Evolutionary conservation across 2,797 vertebrate genomes (phyloP), one percentile per base, ranked within the genome.

Genomic region (Mastacembelus armatus): DNA sequence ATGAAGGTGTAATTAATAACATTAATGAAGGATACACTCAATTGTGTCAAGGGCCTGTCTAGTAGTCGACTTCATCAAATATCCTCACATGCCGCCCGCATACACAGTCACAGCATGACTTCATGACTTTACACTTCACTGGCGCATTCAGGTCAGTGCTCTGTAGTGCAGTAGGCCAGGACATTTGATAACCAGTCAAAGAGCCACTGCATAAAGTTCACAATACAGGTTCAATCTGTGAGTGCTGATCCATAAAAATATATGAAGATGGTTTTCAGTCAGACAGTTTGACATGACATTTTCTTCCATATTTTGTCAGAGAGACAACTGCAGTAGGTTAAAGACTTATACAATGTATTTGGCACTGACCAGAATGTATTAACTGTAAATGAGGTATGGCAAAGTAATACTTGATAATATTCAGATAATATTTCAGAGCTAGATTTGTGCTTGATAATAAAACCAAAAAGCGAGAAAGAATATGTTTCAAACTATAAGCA

Each of bases 201-300:
- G 35, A 35, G 38, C 51, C 1, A 24, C 24, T 2, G 19, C 2
- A 22, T 32, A 0, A n/a, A 43, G 55, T 40, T 35, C 51, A 49
- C 43, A 36, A 24, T 2, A 26, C n/a, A 11, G 38, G 50, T 66
- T 56, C 18, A 22, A 14, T 18, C 6, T 54, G 50, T 62, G 35
- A 65, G 66, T 69, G 10, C 22, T 43, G 49, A 69, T 40, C 45
- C 50, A 55, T 36, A 35, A 44, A 75, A 30, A 51, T 7, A 73
- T 18, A 16, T 30, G 11, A 43, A 64, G 57, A 54, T 5, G 4
- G 8, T 59, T 30, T 8, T n/a, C 8, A 39, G 42, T 21, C 52
- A n/a, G 12, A 56, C 21, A 14, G 32, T 22, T 15, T 32, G 15
- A 14, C 2, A 1, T 36, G 32, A 58, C 6, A 11, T 47, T 48